Conservation (phyloP, 2,113 vertebrate species). For the Myotis brandtii region DNA sequence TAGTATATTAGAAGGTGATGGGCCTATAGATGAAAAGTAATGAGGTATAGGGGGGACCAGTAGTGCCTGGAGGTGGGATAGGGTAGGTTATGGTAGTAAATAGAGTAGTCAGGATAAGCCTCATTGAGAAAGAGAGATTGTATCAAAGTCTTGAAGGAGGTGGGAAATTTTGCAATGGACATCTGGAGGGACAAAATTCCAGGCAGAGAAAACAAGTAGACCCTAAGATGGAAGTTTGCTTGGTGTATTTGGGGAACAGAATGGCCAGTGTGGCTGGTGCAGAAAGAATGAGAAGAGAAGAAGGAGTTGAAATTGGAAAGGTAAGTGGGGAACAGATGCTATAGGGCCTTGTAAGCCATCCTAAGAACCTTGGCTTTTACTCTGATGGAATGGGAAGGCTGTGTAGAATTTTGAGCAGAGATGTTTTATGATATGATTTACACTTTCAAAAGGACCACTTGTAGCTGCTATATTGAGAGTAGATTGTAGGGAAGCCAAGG, state of each 20-base stretch:
- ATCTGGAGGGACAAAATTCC: background rate
- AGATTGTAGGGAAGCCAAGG: background rate
- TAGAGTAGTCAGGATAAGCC: background rate
- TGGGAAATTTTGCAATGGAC: background rate
- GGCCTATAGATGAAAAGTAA: background rate
- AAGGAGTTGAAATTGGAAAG: background rate
- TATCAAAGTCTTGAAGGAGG: background rate
- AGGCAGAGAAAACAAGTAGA: background rate
- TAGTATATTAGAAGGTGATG: background rate
- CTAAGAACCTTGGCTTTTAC: background rate
- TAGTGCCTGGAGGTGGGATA: background rate
- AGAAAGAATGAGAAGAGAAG: background rate
- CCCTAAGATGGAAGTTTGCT: background rate
- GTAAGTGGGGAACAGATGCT: background rate
- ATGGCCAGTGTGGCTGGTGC: background rate
- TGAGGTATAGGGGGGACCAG: background rate
- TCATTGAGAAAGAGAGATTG: background rate
- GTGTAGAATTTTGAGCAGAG: background rate
- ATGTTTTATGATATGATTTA: background rate
- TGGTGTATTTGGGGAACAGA: background rate
- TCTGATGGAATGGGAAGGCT: background rate
- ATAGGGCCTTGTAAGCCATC: background rate
- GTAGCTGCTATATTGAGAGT: background rate
- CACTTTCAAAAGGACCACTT: background rate
- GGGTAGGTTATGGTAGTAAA: background rate